Base-by-base conservation (phyloP, 2,797 vertebrate species). In the Threskiornis aethiopicus region DNA sequence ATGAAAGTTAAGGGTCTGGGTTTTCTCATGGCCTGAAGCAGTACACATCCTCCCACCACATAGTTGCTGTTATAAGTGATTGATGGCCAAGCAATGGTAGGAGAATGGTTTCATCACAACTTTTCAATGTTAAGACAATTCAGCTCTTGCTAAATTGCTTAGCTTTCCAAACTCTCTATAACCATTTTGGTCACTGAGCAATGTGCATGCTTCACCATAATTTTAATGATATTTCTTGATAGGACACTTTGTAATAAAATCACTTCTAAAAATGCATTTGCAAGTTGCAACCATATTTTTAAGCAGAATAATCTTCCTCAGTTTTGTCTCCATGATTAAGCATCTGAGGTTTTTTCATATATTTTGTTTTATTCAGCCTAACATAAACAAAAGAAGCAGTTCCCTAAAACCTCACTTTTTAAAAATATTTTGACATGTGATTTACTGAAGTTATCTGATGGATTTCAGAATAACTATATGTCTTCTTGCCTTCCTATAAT, bases 241-340 rank as follows among this genome's bases (percentile, higher is more conserved):
- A 96, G 95, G 90, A 94, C 41, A 89, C 95, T 97, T 97, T 93
- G 79, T 98, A 98, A 98, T 97, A 98, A 98, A 98, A 97, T 96
- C 75, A 90, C 84, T 96, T 91, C 97, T 97, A 97, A 98, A 97
- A 98, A 98, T 96, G 96, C 87, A 97, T 97, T 98, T 98, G 94
- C 95, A 97, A 97, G 96, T 97, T 80, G 26, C 83, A 90, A 86
- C 72, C 93, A 64, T 97, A 96, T 98, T 97, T 98, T 97, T 93
- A 98, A 90, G 91, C 91, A 94, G 94, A 97, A 90, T 96, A 94
- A 97, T 98, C 97, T 97, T 93, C 84, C 29, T 52, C 55, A 8
- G 89, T 96, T 98, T 93, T 86, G 95, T 98, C 97, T 98, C 81
- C 5, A 20, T 98, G 98, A 98, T 98, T 88, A 97, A 98, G 96